Percentiles rank a stretch among this genome's conserved stretches.
Evolutionary conservation across 2,113 vertebrate species (phyloP).

Genomic region (Cathartes aura): DNA sequence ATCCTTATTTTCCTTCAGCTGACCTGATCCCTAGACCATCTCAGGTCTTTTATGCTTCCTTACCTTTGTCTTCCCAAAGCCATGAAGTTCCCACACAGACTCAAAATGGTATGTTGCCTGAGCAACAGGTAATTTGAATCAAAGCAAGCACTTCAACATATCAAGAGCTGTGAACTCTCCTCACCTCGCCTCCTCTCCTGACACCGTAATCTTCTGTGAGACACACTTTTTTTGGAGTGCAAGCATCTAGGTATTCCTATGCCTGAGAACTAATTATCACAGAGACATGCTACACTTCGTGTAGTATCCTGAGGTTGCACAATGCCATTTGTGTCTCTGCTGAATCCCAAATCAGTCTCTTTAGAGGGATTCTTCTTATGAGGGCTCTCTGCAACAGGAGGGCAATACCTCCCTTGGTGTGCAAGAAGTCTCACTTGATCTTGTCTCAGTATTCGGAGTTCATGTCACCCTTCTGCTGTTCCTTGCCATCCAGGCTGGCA

Average conservation of each 20-base stretch:
- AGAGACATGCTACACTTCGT: neutral
- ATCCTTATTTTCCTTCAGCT: neutral
- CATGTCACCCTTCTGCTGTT: neutral
- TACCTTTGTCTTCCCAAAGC: neutral
- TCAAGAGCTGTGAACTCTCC: neutral
- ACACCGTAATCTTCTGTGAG: neutral
- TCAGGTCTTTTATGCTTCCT: neutral
- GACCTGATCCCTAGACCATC: neutral
- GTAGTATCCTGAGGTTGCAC: neutral
- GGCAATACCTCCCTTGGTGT: neutral
- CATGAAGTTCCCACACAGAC: neutral
- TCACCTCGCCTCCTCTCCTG: neutral
- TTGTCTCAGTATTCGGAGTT: neutral
- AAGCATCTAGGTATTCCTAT: neutral
- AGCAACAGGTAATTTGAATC: neutral
- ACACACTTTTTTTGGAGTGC: neutral
- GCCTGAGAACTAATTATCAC: neutral
- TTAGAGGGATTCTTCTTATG: neutral
- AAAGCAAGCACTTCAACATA: neutral
- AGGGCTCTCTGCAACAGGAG: neutral
- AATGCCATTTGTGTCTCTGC: neutral
- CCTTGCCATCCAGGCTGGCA: constrained; percentile 12
- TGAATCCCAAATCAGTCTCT: neutral
- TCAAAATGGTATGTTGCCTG: neutral
- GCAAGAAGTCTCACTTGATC: neutral